Evolutionary conservation across 2,888 invertebrate genomes (phyloP).

Genomic region (Lissonota sp.): DNA sequence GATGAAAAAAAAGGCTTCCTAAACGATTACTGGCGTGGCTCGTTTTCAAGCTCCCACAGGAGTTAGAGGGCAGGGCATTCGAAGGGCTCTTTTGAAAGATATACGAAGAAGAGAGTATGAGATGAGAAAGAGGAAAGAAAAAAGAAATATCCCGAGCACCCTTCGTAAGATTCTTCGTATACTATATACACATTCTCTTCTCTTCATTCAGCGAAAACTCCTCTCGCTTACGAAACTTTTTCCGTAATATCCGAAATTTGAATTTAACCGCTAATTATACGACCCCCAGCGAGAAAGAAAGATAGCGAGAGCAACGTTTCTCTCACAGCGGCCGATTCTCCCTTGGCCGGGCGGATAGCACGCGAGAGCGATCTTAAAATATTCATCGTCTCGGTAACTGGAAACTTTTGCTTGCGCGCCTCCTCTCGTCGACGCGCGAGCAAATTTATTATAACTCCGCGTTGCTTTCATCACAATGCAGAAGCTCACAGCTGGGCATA

Average conservation of each 20-base stretch:
- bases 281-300: constrained; percentile 57
- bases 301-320: constrained; percentile 35
- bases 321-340: constrained; percentile 26
- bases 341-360: constrained; percentile 47
- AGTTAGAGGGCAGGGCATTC: constrained; percentile 15
- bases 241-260: constrained; percentile 80
- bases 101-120: constrained; percentile 23
- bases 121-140: constrained; percentile 28
- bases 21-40: constrained; percentile 36
- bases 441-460: constrained; percentile 74
- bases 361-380: constrained; percentile 75
- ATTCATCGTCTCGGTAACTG: constrained; percentile 79
- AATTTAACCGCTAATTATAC: constrained; percentile 80
- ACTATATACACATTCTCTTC: constrained; percentile 34
- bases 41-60: constrained; percentile 1
- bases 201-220: constrained; percentile 56
- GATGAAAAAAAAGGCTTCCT: constrained; percentile 20
- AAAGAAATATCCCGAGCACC: constrained; percentile 53
- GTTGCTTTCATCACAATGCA: constrained; percentile 34
- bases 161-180: constrained; percentile 52
- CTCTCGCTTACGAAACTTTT: constrained; percentile 72
- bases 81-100: constrained; percentile 30
- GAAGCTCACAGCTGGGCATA: constrained; percentile 15
- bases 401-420: constrained; percentile 75
- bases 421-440: constrained; percentile 62